Evolutionary conservation across 2,797 vertebrate genomes (phyloP), one percentile per base, ranked within the genome.

Genomic region (Masticophis lateralis): DNA sequence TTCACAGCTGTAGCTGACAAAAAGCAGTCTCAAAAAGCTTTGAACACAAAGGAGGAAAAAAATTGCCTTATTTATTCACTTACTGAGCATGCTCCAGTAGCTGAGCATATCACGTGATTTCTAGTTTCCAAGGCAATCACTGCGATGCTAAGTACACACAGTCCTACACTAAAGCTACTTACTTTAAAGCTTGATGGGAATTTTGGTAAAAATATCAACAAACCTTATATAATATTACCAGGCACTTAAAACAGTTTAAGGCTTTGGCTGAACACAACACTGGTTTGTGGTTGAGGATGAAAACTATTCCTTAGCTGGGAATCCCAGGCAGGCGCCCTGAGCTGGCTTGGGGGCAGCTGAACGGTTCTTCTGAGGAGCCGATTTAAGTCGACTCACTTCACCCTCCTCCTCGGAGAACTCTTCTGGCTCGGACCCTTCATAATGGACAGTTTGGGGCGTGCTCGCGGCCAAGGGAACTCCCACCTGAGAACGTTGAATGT

Each of bases 1-100:
- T 91, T 93, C 93, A 92, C 97, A 96, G 97, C 97, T 97, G 96
- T 95, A 94, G 94, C 83, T 96, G 97, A 97, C 97, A 96, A 97
- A 97, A 98, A 97, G 96, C 98, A 97, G 96, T 96, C 95, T 94
- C 94, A 94, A 94, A 89, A 94, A 96, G 96, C 57, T 96, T 96
- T 92, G 91, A 32, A 92, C 94, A 97, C 97, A 98, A 98, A 98
- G 95, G 96, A 90, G 95, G 96, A 95, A 95, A 97, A 98, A 98
- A 98, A 96, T 94, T 95, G 93, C 91, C 96, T 95, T 96, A 97
- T 97, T 97, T 98, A 97, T 97, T 96, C 94, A 96, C 97, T 97
- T 97, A 93, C 94, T 94, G 97, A 96, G 97, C 98, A 97, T 97
- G 96, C 96, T 96, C 97, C 96, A 28, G 25, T 94, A 91, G 94